These are phyloP conservation scores for Strigamia crassipes DNA, from an alignment of 2,888 invertebrate genomes.

Conservation along the genomic window DNA sequence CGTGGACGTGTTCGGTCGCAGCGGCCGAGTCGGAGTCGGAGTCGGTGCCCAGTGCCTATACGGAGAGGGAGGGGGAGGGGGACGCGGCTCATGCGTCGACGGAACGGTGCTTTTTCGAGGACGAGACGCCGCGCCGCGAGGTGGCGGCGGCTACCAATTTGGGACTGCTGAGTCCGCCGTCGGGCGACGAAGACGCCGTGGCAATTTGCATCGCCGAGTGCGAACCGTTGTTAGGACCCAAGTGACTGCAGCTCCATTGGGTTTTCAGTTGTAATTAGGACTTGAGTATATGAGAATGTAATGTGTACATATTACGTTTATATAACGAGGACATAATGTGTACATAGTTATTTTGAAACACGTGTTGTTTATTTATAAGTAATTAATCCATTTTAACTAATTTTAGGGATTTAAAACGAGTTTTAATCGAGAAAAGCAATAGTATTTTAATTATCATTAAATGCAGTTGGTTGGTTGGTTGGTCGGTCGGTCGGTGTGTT, in stretches of 20 bases:
- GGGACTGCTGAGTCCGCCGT: constrained; percentile 37
- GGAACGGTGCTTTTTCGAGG: constrained; percentile 32
- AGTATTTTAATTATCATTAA: not conserved
- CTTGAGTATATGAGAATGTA: not conserved
- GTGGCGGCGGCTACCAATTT: too few species aligned
- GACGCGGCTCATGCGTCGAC: not conserved
- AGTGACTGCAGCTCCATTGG: constrained; percentile 18
- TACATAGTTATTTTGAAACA: constrained; percentile 23
- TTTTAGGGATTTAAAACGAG: not conserved
- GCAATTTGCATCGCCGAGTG: constrained; percentile 51
- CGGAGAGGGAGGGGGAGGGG: not conserved
- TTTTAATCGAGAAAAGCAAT: not conserved
- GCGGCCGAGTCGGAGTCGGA: too few species aligned
- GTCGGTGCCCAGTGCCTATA: constrained; percentile 24
- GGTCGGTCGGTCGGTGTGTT: too few species aligned
- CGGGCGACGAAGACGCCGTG: constrained; percentile 48
- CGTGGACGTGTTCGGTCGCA: too few species aligned
- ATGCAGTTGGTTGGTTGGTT: too few species aligned
- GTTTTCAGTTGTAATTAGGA: not conserved
- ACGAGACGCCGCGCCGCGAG: not conserved
- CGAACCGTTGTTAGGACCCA: constrained; percentile 51
- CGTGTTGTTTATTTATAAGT: not conserved
- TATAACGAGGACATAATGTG: constrained; percentile 17
- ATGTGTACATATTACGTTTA: constrained; percentile 17
- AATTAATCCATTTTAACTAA: not conserved